These are phyloP conservation scores for Poecile montanus DNA, from an alignment of 2,797 vertebrate species.

Conservation along the genomic window DNA sequence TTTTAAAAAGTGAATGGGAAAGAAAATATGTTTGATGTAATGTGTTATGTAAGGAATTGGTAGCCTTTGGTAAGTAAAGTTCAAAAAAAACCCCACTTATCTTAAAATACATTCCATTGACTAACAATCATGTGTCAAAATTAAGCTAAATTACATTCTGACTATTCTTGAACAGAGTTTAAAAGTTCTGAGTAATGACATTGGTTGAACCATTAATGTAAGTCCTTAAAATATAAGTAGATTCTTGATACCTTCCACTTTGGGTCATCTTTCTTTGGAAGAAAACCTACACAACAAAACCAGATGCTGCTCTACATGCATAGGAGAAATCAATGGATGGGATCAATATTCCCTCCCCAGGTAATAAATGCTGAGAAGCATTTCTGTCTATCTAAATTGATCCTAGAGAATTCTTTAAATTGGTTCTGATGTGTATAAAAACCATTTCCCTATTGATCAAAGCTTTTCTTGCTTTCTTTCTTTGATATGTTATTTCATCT, in stretches of 20 bases:
- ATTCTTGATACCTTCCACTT: constrained; percentile 72
- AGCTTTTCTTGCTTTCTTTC: constrained; percentile 64
- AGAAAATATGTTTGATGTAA: not conserved
- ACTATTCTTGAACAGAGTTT: constrained; percentile 41
- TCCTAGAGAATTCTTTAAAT: constrained; percentile 80
- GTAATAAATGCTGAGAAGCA: constrained; percentile 84
- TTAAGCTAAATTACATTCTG: constrained; percentile 55
- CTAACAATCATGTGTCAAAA: constrained; percentile 23
- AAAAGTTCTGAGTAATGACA: constrained; percentile 58
- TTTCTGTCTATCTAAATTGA: constrained; percentile 83
- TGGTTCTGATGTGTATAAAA: constrained; percentile 83
- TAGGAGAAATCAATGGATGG: constrained; percentile 75
- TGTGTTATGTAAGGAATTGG: not conserved
- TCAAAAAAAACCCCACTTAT: not conserved
- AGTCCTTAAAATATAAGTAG: constrained; percentile 67
- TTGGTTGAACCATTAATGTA: constrained; percentile 57
- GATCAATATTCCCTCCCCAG: constrained; percentile 80
- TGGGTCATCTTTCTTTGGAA: constrained; percentile 63
- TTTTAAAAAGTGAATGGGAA: not conserved
- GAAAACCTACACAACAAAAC: constrained; percentile 9
- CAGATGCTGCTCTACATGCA: constrained; percentile 66
- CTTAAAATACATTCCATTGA: constrained; percentile 9
- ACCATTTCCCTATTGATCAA: constrained; percentile 81
- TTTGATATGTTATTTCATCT: constrained; percentile 75
- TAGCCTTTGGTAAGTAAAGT: constrained; percentile 13